phyloP scores from a whole-genome alignment of 2,113 vertebrate species.

The Perognathus longimembris region DNA sequence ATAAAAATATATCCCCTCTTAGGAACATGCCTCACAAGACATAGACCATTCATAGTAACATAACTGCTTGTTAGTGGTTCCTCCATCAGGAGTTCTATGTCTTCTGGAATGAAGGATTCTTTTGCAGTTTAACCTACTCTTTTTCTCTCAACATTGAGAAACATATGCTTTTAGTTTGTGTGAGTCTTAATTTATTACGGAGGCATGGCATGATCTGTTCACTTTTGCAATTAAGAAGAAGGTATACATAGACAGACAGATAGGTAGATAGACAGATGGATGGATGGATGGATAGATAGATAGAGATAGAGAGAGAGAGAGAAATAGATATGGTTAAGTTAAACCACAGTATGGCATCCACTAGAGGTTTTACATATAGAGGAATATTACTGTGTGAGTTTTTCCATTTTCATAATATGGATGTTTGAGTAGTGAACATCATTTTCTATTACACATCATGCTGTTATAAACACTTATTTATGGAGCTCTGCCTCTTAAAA shows the following conservation, averaged over 20 bases:
- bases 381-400: no score
- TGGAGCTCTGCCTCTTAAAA: not conserved
- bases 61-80: not conserved
- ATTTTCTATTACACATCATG: not conserved
- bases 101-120: fast-evolving
- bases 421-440: not conserved
- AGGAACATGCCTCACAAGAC: not conserved
- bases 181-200: not conserved
- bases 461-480: not conserved
- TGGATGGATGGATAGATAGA: no score
- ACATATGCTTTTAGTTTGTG: not conserved
- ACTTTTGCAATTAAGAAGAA: not conserved
- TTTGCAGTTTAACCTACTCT: fast-evolving
- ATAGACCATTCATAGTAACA: not conserved
- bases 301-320: not conserved
- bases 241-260: no score
- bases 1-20: not conserved
- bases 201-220: not conserved
- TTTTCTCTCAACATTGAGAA: not conserved
- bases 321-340: not conserved
- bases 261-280: no score
- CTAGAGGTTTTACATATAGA: not conserved
- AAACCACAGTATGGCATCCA: not conserved
- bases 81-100: not conserved
- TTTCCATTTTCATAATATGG: not conserved